Base-by-base conservation (phyloP, 2,888 invertebrate species). In the Linnaemya tessellans region DNA sequence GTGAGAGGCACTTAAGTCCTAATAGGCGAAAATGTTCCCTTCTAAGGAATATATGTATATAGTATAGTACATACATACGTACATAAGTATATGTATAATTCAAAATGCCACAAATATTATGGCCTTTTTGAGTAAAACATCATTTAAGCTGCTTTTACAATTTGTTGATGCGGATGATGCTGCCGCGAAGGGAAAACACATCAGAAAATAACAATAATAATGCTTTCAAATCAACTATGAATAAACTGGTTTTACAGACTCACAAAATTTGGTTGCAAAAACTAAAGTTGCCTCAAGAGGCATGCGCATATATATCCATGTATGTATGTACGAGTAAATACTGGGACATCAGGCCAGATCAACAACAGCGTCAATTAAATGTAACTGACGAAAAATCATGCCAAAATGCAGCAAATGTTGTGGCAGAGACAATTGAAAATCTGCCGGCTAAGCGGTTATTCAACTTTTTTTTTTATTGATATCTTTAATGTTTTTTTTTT, bases 361-460 rank as follows among this genome's bases (percentile, higher is more conserved):
- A 82, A 78, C 54, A 41, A 18, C 49, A 51, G 22, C 54, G 43
- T 75, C 79, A 82, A 78, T 78, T 84, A 68, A 64, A 74, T 49
- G 58, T 49, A 68, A 81, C 78, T 67, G 68, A 73, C 18, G 11
- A 71, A 75, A 75, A 70, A 70, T 43, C 56, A 64, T 74, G 60
- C 43, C 49, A 77, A 70, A 80, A 3, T 56, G 18, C 56, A 18
- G 22, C 62, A 78, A 77, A 51, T 51, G 18, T 56, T 62, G 65
- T 71, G 30, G 64, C 68, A 71, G 25, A 46, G n/a, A 64, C 60
- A 77, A 71, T 68, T 60, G 51, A 73, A 81, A 79, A 82, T 80
- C 65, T 65, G 67, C 85, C 85, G 85, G 82, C 85, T 75, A 71
- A 80, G 85, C 85, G 85, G 82, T 85, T 85, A 80, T 85, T 85